Conservation (phyloP, 2,113 vertebrate genomes). For the Hiodon alosoides region DNA sequence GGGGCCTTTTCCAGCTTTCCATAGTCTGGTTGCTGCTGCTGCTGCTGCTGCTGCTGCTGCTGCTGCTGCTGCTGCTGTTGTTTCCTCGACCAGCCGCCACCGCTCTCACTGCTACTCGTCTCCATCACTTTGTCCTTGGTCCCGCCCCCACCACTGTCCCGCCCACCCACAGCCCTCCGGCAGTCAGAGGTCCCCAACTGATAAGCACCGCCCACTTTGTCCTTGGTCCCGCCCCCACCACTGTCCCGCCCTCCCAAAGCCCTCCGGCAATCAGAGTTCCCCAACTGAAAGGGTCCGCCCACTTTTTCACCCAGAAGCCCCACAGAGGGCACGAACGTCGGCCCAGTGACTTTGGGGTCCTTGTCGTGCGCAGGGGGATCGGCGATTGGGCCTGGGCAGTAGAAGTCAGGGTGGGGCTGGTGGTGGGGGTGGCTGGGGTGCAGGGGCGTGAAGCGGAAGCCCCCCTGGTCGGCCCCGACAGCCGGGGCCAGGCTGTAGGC, state of each 20-base stretch:
- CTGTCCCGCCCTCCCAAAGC: constrained; percentile 53
- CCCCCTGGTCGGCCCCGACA: constrained; percentile 62
- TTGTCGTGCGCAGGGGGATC: constrained; percentile 76
- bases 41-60: constrained; percentile 41
- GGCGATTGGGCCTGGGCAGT: constrained; percentile 69
- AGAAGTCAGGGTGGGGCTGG: constrained; percentile 71
- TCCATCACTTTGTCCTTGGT: constrained; percentile 76
- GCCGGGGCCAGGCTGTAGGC: constrained; percentile 78
- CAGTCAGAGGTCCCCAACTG: constrained; percentile 72
- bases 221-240: constrained; percentile 67
- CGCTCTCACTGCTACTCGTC: constrained; percentile 46
- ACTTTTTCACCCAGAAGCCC: constrained; percentile 79
- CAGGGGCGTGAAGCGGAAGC: constrained; percentile 87
- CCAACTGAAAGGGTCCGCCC: constrained; percentile 74
- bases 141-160: constrained; percentile 57
- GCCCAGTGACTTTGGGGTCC: constrained; percentile 78
- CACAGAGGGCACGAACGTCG: constrained; percentile 85
- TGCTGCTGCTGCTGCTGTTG: constrained; percentile 40
- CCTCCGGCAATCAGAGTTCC: constrained; percentile 69
- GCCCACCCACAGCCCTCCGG: constrained; percentile 57
- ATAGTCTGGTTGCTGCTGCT: constrained; percentile 61
- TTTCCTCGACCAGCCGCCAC: not conserved
- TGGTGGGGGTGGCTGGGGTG: constrained; percentile 69
- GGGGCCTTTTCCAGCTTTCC: constrained; percentile 73
- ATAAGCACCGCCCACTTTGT: constrained; percentile 76